Evolutionary conservation across 2,113 vertebrate genomes (phyloP), one percentile per base, ranked within the genome.

Genomic region (Aviceda subcristata): DNA sequence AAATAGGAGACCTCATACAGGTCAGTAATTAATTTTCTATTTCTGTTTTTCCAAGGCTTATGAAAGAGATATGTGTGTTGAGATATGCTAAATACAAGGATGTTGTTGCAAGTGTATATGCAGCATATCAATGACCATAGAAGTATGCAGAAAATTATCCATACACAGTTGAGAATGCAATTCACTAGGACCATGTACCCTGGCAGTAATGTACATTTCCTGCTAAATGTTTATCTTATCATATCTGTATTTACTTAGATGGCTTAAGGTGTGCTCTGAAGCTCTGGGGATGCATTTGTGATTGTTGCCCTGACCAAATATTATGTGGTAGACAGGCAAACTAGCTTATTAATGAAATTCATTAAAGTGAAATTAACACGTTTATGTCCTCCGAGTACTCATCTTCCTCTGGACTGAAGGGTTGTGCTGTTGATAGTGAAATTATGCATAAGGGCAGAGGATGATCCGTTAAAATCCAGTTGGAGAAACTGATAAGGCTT

Each of bases 381-480:
- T 12, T 85, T n/a, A 16, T 90, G 23, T 66, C 15, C 18, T 87
- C 56, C 38, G 34, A 66, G 24, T 38, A 34, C 17, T 91, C 10
- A 5, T 55, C 32, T 89, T 86, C 38, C 30, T 81, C 73, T 88
- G 20, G 34, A 53, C 6, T 71, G 63, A 80, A 73, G 60, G 12
- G 9, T 17, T 91, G 69, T 72, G 39, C 34, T 81, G 43, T 60
- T 82, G 48, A n/a, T 23, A 56, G 23, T 62, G 57, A 88, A 87
- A 81, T 63, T 29, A 38, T 53, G 24, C 43, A 15, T 69, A 69
- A 83, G 84, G 67, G 80, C 72, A 86, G 45, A 90, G 48, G 77
- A 82, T 34, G 48, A 90, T 86, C 18, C 90, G 89, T 94, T 88
- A 94, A 92, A 71, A 97, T 94, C 73, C 39, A 71, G 27, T 82